Evolutionary conservation across 2,113 vertebrate genomes (phyloP).

Genomic region (Struthidea cinerea): DNA sequence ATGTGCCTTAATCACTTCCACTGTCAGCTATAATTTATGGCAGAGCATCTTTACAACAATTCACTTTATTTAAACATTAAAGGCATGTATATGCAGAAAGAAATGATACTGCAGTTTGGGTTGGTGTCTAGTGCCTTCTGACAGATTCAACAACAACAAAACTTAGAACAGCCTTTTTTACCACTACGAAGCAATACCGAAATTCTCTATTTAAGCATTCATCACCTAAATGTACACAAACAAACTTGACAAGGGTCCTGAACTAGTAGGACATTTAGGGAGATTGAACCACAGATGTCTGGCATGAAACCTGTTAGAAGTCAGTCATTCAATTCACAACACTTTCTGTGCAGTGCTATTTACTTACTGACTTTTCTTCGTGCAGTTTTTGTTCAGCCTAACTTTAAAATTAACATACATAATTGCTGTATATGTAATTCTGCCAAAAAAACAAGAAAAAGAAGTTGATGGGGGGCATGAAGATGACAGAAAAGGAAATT

Average conservation of each 20-base stretch:
- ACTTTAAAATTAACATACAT: neutral
- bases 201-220: neutral
- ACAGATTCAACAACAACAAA: neutral
- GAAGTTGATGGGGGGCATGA: rapidly evolving
- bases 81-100: neutral
- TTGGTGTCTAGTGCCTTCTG: neutral
- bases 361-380: neutral
- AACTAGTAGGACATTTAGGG: neutral
- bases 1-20: constrained; percentile 60
- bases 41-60: constrained; percentile 7
- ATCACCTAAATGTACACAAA: neutral
- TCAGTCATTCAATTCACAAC: neutral
- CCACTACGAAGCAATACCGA: neutral
- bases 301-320: neutral
- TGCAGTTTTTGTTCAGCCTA: neutral
- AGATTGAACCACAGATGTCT: neutral
- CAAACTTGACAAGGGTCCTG: neutral
- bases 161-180: neutral
- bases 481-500: neutral
- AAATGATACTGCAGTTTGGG: neutral
- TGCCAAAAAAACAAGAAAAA: neutral
- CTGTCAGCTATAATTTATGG: constrained; percentile 62
- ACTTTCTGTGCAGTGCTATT: neutral
- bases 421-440: neutral
- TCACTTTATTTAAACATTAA: constrained; percentile 35